Evolutionary conservation across 2,113 vertebrate species (phyloP), one percentile per base, ranked within the genome.

Genomic region (Acanthochromis polyacanthus): DNA sequence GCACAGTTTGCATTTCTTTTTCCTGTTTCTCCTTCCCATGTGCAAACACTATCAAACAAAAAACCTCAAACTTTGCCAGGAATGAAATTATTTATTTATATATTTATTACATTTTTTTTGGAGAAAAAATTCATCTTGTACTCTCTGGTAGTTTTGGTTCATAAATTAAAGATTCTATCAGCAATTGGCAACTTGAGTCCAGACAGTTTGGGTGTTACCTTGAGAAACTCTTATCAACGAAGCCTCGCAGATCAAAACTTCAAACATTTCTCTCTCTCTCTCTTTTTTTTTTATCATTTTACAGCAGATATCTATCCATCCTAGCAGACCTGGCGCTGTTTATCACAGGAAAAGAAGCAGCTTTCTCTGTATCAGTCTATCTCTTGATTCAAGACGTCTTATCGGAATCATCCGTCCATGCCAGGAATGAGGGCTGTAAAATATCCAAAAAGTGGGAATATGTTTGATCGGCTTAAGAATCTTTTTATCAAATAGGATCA

Each of bases 381-480:
- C 66, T 66, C 46, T 71, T n/a, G 30, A 19, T 58, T 78, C 22
- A 19, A 48, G 62, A 67, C 51, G 11, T 22, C 60, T 82, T 57
- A 75, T 74, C 81, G 65, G 46, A 74, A 53, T 56, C 50, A 58
- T 1, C 53, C 48, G 32, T 10, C 38, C 1, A 3, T 50, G 51
- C 22, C 17, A 20, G 38, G 38, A 57, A 25, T 4, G 55, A 77
- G 57, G 25, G 57, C 57, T 69, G 69, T 71, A 56, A 56, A 78
- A 67, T 68, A 63, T 46, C 48, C 15, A 36, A 69, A 10, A 40
- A 70, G 32, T 30, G 32, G 12, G 12, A 7, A 14, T 19, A 2
- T 72, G 73, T 12, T 80, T 83, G 81, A 74, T 63, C 3, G 43
- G 25, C 45, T 30, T 61, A 46, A 50, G 74, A 50, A 75, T 51